These are phyloP conservation scores for Microtus oregoni DNA, from an alignment of 2,113 vertebrate species.

Conservation along the genomic window DNA sequence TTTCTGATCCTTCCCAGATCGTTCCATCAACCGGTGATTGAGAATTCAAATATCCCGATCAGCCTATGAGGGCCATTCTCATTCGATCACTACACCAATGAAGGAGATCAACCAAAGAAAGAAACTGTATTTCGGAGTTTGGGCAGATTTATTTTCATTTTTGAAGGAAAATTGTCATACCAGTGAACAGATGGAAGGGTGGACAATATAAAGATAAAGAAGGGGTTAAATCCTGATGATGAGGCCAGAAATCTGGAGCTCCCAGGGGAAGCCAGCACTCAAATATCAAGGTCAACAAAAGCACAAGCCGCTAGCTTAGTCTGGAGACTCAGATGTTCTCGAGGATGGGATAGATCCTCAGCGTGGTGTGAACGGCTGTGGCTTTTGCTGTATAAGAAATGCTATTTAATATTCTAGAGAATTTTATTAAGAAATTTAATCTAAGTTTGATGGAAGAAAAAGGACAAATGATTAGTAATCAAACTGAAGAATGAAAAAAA, in stretches of 20 bases:
- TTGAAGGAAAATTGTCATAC: slow-evolving; percentile 69
- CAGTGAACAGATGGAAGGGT: slow-evolving; percentile 65
- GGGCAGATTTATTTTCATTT: slow-evolving; percentile 72
- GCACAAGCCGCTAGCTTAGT: slow-evolving; percentile 24
- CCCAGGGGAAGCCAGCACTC: slow-evolving; percentile 27
- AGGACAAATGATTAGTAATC: slow-evolving; percentile 75
- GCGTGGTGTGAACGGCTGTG: not conserved
- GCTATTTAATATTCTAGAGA: slow-evolving; percentile 72
- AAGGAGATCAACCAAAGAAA: slow-evolving; percentile 44
- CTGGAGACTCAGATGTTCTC: slow-evolving; percentile 39
- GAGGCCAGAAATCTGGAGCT: slow-evolving; percentile 55
- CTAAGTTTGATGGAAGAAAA: slow-evolving; percentile 69
- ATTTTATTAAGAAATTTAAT: slow-evolving; percentile 77
- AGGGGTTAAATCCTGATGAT: slow-evolving; percentile 61
- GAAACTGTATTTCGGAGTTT: slow-evolving; percentile 67
- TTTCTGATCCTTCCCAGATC: not conserved
- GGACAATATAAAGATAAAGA: slow-evolving; percentile 63
- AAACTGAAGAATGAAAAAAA: slow-evolving; percentile 53
- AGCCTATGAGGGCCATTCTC: not conserved
- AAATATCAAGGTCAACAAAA: slow-evolving; percentile 66
- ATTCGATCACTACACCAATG: not conserved
- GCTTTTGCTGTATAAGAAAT: slow-evolving; percentile 56
- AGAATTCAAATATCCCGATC: not conserved
- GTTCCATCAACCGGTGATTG: not conserved
- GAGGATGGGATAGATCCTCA: slow-evolving; percentile 1